Base-by-base conservation (phyloP, 2,888 invertebrate genomes). In the Oligia fasciuncula region DNA sequence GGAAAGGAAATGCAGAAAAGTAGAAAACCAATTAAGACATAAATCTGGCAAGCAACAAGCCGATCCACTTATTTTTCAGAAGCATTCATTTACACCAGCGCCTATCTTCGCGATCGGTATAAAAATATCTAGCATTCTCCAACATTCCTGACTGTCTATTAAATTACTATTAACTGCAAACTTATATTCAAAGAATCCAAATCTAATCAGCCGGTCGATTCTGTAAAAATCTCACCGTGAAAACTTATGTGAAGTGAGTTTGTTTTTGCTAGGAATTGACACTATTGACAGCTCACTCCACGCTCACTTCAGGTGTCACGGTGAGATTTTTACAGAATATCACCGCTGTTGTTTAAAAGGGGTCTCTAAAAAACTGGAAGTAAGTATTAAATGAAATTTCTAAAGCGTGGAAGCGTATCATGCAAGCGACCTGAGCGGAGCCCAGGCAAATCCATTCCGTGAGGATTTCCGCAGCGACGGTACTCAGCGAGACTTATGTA, bases 351-450 rank as follows among this genome's bases (percentile, higher is more conserved):
- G 49, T 73, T 63, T 72, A 35, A 76, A 79, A 76, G n/a, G 68
- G 70, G 62, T 79, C 40, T 1, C 74, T 71, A 86, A 87, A 84
- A 84, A 86, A 87, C 69, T 63, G 43, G 14, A 68, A 78, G 76
- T 62, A 54, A 60, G 57, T 89, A 91, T 89, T 86, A 89, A 90
- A 91, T 92, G 82, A 90, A 92, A 92, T 91, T 91, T 90, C 85
- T 83, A 79, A 73, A 88, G 87, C 87, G 85, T 83, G 79, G 81
- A 17, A 74, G 80, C 82, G 83, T 82, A 78, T 85, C 85, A 90
- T 79, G 85, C 84, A 77, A 79, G 73, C 78, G 74, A 76, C 85
- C 82, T 76, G 80, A 79, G 77, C 76, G 77, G 84, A 86, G 87
- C 84, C 81, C 86, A 82, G 79, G 73, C 76, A 84, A 90, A 91